Conservation (phyloP, 2,797 vertebrate species). For the Jordanella pulchra region DNA sequence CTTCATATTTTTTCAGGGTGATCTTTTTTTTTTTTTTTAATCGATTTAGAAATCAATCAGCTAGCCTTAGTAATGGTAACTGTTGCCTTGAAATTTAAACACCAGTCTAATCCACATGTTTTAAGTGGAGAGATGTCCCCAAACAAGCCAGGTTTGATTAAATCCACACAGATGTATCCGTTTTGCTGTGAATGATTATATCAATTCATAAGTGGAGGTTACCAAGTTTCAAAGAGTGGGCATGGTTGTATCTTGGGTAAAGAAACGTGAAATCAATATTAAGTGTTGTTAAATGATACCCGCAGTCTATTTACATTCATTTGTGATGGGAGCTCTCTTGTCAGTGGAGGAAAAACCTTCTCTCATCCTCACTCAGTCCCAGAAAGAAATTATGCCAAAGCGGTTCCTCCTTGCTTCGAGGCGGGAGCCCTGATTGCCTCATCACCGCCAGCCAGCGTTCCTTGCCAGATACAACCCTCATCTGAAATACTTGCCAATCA, state of each 20-base stretch:
- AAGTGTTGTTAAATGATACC: neutral
- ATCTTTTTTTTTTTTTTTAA: conserved; percentile 1
- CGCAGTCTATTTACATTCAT: neutral
- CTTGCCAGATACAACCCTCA: conserved; percentile 60
- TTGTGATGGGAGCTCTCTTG: conserved; percentile 30
- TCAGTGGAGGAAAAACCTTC: conserved; percentile 44
- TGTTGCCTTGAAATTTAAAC: conserved; percentile 3
- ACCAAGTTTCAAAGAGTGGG: neutral
- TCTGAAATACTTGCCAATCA: conserved; percentile 75
- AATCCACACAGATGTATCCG: neutral
- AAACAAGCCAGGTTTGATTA: neutral
- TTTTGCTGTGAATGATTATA: conserved; percentile 7
- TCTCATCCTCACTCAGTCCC: conserved; percentile 48
- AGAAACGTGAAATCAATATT: neutral
- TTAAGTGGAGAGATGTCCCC: neutral
- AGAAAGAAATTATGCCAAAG: conserved; percentile 62
- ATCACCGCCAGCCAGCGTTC: conserved; percentile 63
- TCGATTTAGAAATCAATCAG: conserved; percentile 17
- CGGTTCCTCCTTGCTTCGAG: conserved; percentile 64
- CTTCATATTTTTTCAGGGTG: conserved; percentile 5
- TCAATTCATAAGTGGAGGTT: conserved; percentile 17
- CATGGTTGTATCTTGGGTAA: neutral
- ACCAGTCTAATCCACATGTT: neutral
- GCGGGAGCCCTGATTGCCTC: conserved; percentile 70
- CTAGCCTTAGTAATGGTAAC: conserved; percentile 11